These are phyloP conservation scores for Barypeithes pellucidus DNA, from an alignment of 2,888 invertebrate species.

Conservation along the genomic window DNA sequence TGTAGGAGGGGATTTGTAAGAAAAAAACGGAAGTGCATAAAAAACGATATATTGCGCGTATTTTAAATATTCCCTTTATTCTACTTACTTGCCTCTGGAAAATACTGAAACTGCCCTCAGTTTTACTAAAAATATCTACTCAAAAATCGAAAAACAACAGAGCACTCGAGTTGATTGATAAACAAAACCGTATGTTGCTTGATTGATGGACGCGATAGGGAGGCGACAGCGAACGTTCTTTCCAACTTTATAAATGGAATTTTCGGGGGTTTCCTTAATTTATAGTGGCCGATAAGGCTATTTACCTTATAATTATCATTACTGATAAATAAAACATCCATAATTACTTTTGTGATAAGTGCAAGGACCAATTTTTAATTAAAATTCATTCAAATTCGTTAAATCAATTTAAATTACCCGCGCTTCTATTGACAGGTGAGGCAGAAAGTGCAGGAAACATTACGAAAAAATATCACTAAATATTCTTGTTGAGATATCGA, in stretches of 20 bases:
- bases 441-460: background rate
- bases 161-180: slow-evolving; percentile 36
- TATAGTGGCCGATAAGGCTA: slow-evolving; percentile 24
- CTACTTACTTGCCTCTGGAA: slow-evolving; percentile 39
- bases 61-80: slow-evolving; percentile 45
- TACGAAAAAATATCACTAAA: background rate
- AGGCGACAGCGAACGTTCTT: slow-evolving; percentile 2
- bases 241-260: slow-evolving; percentile 12
- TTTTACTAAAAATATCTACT: slow-evolving; percentile 21
- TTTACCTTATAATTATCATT: slow-evolving; percentile 16
- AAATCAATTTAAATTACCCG: slow-evolving; percentile 5
- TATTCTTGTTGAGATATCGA: background rate
- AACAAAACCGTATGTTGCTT: slow-evolving; percentile 52
- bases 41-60: slow-evolving; percentile 44
- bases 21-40: slow-evolving; percentile 48
- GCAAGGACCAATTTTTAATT: background rate
- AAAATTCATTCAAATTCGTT: background rate
- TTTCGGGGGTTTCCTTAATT: slow-evolving; percentile 19
- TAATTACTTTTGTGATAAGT: background rate
- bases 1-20: slow-evolving; percentile 50
- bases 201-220: slow-evolving; percentile 36
- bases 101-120: slow-evolving; percentile 13
- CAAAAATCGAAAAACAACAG: slow-evolving; percentile 44
- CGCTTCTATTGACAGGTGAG: slow-evolving; percentile 8
- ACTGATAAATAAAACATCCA: slow-evolving; percentile 14